Evolutionary conservation across 1,140 invertebrate genomes (phyloP), one percentile per base, ranked within the genome.

Genomic region (Scaptomyza hsui): DNA sequence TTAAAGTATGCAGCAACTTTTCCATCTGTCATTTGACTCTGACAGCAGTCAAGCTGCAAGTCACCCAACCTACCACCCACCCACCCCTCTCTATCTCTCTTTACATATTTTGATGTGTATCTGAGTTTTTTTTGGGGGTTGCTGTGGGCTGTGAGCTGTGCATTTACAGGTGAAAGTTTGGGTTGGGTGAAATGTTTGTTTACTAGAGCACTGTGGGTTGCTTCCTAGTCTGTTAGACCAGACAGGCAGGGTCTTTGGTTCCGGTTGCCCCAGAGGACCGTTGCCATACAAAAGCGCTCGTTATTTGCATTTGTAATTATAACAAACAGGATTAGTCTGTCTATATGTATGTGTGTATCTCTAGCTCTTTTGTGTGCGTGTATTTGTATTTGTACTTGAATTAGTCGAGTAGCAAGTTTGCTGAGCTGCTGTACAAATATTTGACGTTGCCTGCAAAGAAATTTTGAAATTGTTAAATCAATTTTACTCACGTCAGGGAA

Each of bases 281-380:
- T 61, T 69, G 71, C 65, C 64, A 67, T 77, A 88, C 80, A 89
- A 89, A 89, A 76, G 78, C 61, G 57, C 68, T 75, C 56, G 77
- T 79, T 90, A 90, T 90, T 90, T 90, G 83, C 89, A 90, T 90
- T 90, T 90, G 83, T 90, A 90, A 90, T 90, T 90, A 90, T 90
- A 89, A 85, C 83, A 90, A 90, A 90, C 83, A 90, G 89, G 83
- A 90, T 90, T 90, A 88, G 75, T 90, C 78, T 67, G 70, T 61
- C 57, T 65, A 32, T 47, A 44, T 60, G 41, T 26, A 13, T 37
- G 59, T 12, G 13, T 62, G 45, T 42, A n/a, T 61, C 41, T 73
- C n/a, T 51, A n/a, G n/a, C 10, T 39, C n/a, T 51, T 2, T 48
- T 67, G 19, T 52, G 29, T 39, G 48, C 71, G 24, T 19, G 39